Evolutionary conservation across 2,113 vertebrate species (phyloP), one percentile per base, ranked within the genome.

Genomic region (Micronisus gabar): DNA sequence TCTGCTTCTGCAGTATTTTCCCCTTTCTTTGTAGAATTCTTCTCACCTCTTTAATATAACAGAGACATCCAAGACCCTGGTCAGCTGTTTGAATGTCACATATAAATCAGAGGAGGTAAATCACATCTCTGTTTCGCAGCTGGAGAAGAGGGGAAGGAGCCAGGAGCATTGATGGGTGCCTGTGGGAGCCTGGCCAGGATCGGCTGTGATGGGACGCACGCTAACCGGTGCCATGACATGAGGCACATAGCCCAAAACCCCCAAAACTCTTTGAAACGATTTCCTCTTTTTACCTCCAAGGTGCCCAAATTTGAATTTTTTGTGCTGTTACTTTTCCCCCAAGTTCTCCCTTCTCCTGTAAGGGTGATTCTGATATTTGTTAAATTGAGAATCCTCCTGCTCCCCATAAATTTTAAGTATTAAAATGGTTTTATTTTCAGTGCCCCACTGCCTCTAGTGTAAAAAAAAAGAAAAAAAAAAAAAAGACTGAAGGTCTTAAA

Each of bases 161-260:
- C 92, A 76, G 82, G 62, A 75, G 29, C n/a, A 32, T 7, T 4
- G 3, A 30, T 0, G 27, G 59, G 36, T 4, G 17, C 75, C 7
- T 2, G 1, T 34, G 62, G 58, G 76, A 48, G 19, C 34, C 29
- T 12, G 10, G 48, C 40, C 0, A 6, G 86, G 59, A 43, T 36
- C 30, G 1, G 7, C 47, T 26, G 52, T 0, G 3, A 26, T 4
- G n/a, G 67, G 38, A 15, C 3, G 5, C 48, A 4, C 0, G 3
- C 41, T 50, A 4, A 1, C 12, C 6, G 2, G 3, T 36, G 25
- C 22, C 67, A 48, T 4, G 3, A 22, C 62, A 55, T 0, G 3
- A 29, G 11, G n/a, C 30, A 16, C 3, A 0, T 25, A 23, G 23
- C 65, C 68, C 52, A 5, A 47, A 48, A 1, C 27, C 52, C 41